Evolutionary conservation across 1,140 invertebrate species (phyloP).

Genomic region (Cyphomyrmex costatus): DNA sequence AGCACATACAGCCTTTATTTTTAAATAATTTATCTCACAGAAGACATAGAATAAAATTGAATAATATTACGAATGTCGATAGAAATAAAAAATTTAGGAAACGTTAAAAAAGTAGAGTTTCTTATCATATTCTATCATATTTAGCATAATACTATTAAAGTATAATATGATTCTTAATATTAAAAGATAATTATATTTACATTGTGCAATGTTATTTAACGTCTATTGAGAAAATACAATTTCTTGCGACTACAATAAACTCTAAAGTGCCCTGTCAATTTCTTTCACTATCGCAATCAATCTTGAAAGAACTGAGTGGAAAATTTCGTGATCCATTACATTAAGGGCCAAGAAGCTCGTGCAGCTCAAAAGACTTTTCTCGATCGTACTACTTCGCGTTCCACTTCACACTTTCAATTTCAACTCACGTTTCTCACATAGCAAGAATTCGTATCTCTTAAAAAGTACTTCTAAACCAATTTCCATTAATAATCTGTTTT

Average conservation of each 20-base stretch:
- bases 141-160: not conserved
- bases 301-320: slow-evolving; percentile 9
- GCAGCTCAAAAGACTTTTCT: slow-evolving; percentile 25
- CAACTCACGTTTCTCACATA: slow-evolving; percentile 14
- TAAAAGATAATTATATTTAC: not conserved
- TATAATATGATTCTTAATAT: not conserved
- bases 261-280: slow-evolving; percentile 10
- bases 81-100: not conserved
- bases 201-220: not conserved
- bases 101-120: not conserved
- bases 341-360: not conserved
- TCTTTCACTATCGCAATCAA: slow-evolving; percentile 18
- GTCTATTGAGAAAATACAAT: not conserved
- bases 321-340: slow-evolving; percentile 46
- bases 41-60: not conserved
- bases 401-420: slow-evolving; percentile 49
- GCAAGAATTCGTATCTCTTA: slow-evolving; percentile 37
- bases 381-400: not conserved
- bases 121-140: no score
- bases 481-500: slow-evolving; percentile 39
- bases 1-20: not conserved
- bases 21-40: not conserved
- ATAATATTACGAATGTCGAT: not conserved
- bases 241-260: not conserved
- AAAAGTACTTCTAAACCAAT: slow-evolving; percentile 12